Evolutionary conservation across 2,888 invertebrate species (phyloP), one percentile per base, ranked within the genome.

Genomic region (Harpagoxenus sublaevis): DNA sequence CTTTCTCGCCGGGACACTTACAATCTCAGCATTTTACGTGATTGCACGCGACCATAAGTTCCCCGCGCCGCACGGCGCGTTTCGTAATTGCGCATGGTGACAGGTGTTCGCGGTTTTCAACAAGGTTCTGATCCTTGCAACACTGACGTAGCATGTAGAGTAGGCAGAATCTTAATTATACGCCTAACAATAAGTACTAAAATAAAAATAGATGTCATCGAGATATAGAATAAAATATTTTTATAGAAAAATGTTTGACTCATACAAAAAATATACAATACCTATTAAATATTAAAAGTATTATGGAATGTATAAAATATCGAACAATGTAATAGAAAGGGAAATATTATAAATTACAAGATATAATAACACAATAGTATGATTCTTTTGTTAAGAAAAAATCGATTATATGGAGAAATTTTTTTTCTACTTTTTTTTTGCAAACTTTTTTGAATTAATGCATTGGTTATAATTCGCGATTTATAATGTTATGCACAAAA

Each of bases 111-210:
- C 48, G 39, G 23, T 81, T 71, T 81, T 81, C 60, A 81, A 83
- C 53, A 81, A 83, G 77, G 48, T 86, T 83, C 86, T 71, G 48
- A 63, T 12, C 23, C 39, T 78, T 62, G 85, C 88, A 83, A 87
- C 88, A 79, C 85, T 66, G 78, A 68, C 12, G 12, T 42, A 23
- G 3, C n/a, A 48, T 35, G 35, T 39, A 18, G 12, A 18, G 31
- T 70, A 18, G 15, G 2, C 12, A 39, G 35, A 70, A 39, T 71
- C 23, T 48, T 66, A 28, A 60, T 71, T 79, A 1, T 0, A 60
- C 3, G 18, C 18, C 23, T 65, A 15, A 23, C 23, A 23, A 23
- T 23, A 23, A 53, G 3, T 8, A 10, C 6, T n/a, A 45, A 55
- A 9, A 55, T 51, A 51, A 53, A 53, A 53, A 5, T 51, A 51